Evolutionary conservation across 1,140 invertebrate species (phyloP).

Genomic region (Pentalonia nigronervosa): DNA sequence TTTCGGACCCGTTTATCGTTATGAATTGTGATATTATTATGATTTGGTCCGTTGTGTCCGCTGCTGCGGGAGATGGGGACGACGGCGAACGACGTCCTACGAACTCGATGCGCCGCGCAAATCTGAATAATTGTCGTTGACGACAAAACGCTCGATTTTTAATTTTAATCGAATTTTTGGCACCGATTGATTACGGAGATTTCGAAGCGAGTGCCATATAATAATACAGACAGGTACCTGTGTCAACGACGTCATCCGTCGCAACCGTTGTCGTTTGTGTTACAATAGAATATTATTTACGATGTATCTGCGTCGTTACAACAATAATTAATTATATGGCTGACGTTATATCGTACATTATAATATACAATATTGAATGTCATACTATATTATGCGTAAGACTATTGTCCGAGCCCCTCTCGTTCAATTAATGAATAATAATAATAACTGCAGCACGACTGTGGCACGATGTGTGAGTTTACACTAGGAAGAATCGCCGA

Average conservation of each 20-base stretch:
- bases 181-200: neutral
- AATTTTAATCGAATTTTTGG: neutral
- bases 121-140: neutral
- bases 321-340: neutral
- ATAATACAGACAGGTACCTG: neutral
- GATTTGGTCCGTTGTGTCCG: neutral
- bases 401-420: neutral
- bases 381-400: neutral
- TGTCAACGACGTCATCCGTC: neutral
- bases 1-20: neutral
- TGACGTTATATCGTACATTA: neutral
- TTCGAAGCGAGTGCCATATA: neutral
- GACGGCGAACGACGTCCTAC: no score
- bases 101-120: neutral
- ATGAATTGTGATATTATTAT: no score
- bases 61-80: neutral
- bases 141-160: neutral
- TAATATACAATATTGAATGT: neutral
- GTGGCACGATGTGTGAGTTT: neutral
- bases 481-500: neutral
- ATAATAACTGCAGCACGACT: neutral
- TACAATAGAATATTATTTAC: constrained; percentile 8
- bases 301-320: neutral
- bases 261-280: neutral
- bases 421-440: constrained; percentile 29